phyloP scores from a whole-genome alignment of 2,113 vertebrate genomes.

The Archilochus colubris region DNA sequence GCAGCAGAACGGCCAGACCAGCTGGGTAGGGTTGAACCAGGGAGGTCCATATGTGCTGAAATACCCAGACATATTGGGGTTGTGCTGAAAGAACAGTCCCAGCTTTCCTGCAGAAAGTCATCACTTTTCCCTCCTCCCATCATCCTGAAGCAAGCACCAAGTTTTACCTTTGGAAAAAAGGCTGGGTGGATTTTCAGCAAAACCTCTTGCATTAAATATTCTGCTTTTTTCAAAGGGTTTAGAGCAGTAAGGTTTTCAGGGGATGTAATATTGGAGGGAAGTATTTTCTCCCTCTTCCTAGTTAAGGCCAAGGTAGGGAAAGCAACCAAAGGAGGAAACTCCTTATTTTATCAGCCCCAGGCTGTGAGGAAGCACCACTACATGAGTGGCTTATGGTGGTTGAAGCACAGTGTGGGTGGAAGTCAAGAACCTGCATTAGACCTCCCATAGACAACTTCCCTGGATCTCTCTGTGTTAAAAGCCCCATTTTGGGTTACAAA shows the following conservation, averaged over 20 bases:
- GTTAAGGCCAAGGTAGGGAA: background rate
- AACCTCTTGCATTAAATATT: background rate
- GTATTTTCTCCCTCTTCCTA: background rate
- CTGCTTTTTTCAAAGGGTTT: background rate
- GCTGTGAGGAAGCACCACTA: background rate
- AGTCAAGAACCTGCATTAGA: background rate
- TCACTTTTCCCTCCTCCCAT: background rate
- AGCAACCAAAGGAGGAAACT: background rate
- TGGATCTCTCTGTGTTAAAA: background rate
- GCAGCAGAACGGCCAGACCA: constrained; percentile 58
- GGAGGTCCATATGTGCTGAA: constrained; percentile 69
- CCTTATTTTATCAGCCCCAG: background rate
- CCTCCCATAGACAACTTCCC: background rate
- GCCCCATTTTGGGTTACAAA: background rate
- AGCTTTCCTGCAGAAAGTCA: background rate
- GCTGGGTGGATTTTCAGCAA: background rate
- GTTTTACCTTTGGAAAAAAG: constrained; percentile 22
- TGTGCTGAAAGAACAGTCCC: constrained; percentile 46
- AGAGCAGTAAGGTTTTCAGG: background rate
- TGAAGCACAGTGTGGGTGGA: background rate
- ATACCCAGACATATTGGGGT: constrained; percentile 70
- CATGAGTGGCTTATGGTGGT: fast-evolving
- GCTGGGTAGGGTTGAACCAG: constrained; percentile 52
- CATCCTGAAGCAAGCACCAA: background rate
- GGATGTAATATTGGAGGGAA: background rate